Evolutionary conservation across 1,140 invertebrate genomes (phyloP), one percentile per base, ranked within the genome.

Genomic region (Drosophila tristis): DNA sequence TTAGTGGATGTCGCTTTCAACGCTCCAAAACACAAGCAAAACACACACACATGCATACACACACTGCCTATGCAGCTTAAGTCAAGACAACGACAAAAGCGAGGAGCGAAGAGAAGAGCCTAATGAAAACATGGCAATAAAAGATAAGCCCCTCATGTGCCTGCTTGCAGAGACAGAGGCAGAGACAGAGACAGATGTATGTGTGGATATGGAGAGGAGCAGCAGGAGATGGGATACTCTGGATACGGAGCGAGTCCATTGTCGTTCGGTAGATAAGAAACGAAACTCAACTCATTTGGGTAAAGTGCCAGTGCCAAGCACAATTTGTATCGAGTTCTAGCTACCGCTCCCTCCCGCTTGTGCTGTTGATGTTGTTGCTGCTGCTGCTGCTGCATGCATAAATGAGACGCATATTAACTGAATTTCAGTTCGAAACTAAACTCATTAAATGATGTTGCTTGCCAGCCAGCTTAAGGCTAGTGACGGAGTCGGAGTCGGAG

Each of bases 361-460:
- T 13, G 26, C 26, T 29, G 26, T 7, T 29, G 26, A 13, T 39
- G 26, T 53, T 47, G 16, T 16, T 16, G 16, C 1, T 16, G 16
- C 5, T 49, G 9, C 23, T 57, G 43, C 8, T 20, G 23, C 20
- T 39, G 26, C 71, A 74, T 23, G 67, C 71, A 74, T 53, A 74
- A 75, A 75, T 73, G 66, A 66, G 70, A 66, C 81, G 84, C 78
- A 84, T 87, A 84, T 87, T 87, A 87, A 87, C 84, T 80, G 75
- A 87, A 89, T 73, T 89, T 73, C 76, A 84, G 84, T 87, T 66
- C 58, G 64, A 77, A 87, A 87, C 84, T 84, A 87, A 87, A 87
- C 79, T 89, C 84, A 87, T 87, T 87, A 80, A 89, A 74, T 45
- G 66, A 71, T 71, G 78, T 54, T 84, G 50, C 59, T 63, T 45